Percentiles rank a stretch among this genome's conserved stretches.
phyloP scores from a whole-genome alignment of 2,113 vertebrate genomes.

The Eulacestoma nigropectus region DNA sequence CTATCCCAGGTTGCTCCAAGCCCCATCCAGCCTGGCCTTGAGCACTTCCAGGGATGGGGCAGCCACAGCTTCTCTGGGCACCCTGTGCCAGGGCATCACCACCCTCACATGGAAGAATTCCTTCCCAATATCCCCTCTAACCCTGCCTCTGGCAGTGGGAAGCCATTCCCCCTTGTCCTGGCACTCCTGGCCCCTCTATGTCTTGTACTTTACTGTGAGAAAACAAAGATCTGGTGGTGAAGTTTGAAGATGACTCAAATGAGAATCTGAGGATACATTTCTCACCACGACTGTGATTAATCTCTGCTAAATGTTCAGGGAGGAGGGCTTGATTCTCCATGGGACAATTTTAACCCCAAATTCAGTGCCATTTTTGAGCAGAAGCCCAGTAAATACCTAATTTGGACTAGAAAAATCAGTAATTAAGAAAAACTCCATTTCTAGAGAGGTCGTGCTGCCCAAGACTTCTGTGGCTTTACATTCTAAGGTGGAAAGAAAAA shows the following conservation, averaged over 20 bases:
- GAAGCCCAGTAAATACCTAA: neutral
- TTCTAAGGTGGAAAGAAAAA: neutral
- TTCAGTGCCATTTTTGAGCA: neutral
- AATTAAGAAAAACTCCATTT: neutral
- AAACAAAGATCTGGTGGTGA: neutral
- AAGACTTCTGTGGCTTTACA: neutral
- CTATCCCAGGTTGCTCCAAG: neutral
- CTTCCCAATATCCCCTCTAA: neutral
- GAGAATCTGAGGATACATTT: neutral
- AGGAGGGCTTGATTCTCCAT: neutral
- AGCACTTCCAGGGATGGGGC: neutral
- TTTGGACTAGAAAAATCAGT: neutral
- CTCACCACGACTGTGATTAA: neutral
- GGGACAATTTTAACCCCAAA: neutral
- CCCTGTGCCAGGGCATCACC: neutral
- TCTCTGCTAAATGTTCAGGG: neutral
- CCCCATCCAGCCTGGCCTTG: neutral
- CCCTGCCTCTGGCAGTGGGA: neutral
- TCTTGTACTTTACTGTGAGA: neutral
- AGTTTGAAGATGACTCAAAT: neutral
- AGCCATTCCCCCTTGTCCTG: neutral
- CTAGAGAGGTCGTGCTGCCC: fast-evolving
- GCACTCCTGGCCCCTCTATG: neutral
- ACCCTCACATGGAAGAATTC: neutral
- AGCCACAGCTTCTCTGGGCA: neutral